phyloP scores from a whole-genome alignment of 92 coral and sea anemone species.

The Zoanthus gigantus region DNA sequence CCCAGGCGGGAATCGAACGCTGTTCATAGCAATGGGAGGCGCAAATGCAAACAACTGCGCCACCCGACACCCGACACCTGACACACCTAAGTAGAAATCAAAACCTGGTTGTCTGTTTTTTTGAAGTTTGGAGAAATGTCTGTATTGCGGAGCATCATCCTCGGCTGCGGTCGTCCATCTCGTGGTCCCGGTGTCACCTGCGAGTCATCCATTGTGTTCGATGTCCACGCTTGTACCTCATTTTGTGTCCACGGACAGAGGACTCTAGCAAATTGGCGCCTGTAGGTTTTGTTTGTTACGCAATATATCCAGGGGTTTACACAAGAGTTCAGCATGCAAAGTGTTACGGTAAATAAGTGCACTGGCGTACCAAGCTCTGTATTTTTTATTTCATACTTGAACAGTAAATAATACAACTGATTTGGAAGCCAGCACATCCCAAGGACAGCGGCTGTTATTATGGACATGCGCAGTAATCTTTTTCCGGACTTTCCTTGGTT shows the following conservation, averaged over 20 bases:
- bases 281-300: conserved; percentile 62
- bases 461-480: conserved; percentile 78
- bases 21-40: too few relatives aligned
- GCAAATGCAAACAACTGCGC: too few relatives aligned
- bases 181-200: neutral
- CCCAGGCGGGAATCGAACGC: too few relatives aligned
- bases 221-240: conserved; percentile 23
- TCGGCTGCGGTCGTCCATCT: neutral
- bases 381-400: conserved; percentile 60
- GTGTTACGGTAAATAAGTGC: conserved; percentile 70
- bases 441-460: conserved; percentile 63
- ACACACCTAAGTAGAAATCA: too few relatives aligned
- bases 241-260: conserved; percentile 49
- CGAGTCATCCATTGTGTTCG: conserved; percentile 8
- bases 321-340: conserved; percentile 76
- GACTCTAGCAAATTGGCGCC: conserved; percentile 48
- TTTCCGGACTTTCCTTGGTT: conserved; percentile 83
- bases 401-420: conserved; percentile 71
- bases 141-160: too few relatives aligned
- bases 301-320: conserved; percentile 75
- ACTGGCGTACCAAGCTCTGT: conserved; percentile 60
- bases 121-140: too few relatives aligned
- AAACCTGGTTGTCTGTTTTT: too few relatives aligned
- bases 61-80: too few relatives aligned
- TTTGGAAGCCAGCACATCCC: conserved; percentile 79